Evolutionary conservation across 92 coral and sea anemone genomes (phyloP), one percentile per base, ranked within the genome.

Genomic region (Umimayanthus kanabou): DNA sequence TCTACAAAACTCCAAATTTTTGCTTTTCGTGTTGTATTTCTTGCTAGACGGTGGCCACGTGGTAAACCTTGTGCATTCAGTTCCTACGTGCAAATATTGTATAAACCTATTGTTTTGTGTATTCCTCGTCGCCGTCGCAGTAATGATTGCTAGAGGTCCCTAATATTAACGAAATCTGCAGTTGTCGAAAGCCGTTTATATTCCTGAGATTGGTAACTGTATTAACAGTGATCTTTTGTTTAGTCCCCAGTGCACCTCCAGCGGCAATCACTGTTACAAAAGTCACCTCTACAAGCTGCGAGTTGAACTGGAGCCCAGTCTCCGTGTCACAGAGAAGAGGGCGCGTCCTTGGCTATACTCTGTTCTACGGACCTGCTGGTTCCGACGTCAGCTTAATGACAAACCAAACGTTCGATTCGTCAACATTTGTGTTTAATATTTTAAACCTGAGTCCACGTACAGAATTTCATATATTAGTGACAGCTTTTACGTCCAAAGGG

Each of bases 221-320:
- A 29, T 4, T 77, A 16, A 26, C 33, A 47, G 18, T 47, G 8
- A 30, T 77, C 4, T 15, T 39, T 23, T 76, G 61, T 47, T 77
- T 47, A 77, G 81, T 25, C 2, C 81, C 81, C 39, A 47, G 81
- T 77, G 61, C 81, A 3, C 81, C 65, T 47, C 81, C 81, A n/a
- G 81, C 57, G 58, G 7, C 30, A 26, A 28, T 42, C 30, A 13
- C 58, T 23, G 81, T 50, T 26, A 9, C 7, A 25, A 11, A 16
- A 13, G 22, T 45, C 81, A 77, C 33, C 15, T 25, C 81, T 5
- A 45, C 81, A n/a, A 77, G 81, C 20, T 77, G 81, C 23, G 58
- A 47, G 18, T 30, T 77, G 37, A 45, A 4, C 30, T 77, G 81
- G 81, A 43, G 18, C 18, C 65, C 39, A 77, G 65, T 77, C 81